Evolutionary conservation across 1,140 invertebrate species (phyloP), one percentile per base, ranked within the genome.

Genomic region (Drosophila micromelanica): DNA sequence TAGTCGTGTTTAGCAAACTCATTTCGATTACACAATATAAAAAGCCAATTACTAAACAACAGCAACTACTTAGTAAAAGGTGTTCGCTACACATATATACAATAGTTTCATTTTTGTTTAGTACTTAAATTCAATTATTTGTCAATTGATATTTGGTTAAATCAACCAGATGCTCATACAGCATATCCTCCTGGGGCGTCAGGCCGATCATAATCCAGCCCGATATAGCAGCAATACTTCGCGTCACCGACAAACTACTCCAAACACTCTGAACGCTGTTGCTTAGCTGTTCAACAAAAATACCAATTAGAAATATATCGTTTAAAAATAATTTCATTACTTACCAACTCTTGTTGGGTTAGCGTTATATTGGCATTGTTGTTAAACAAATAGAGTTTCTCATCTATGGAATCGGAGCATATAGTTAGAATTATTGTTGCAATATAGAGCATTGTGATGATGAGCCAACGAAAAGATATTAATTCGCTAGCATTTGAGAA

Each of bases 401-500:
- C 90, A 55, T 92, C 91, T 6, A 92, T 90, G 27, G 91, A 91
- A 67, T 92, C 90, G 51, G 90, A 91, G 73, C 91, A 92, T 43
- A 92, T 82, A 20, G 91, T 90, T n/a, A 92, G 65, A 37, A 92
- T 91, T 85, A 92, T 92, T 86, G 91, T 92, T 69, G 90, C 91
- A 70, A 92, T 82, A 56, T 92, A 92, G 55, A 92, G 92, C 91
- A 92, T 92, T 37, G 91, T 90, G 48, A 92, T 91, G 48, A 92
- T 92, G 17, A 92, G 77, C 91, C 90, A 92, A 35, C 91, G 91
- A 45, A 92, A 92, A 32, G 91, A 92, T 45, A 92, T 85, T 49
- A 91, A 61, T 73, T 92, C 91, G 23, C 80, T 79, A 49, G 91
- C 90, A 76, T 92, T 91, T 38, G 90, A 84, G 61, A 92, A 80